phyloP scores from a whole-genome alignment of 2,797 vertebrate genomes.

The Pipistrellus pipistrellus region DNA sequence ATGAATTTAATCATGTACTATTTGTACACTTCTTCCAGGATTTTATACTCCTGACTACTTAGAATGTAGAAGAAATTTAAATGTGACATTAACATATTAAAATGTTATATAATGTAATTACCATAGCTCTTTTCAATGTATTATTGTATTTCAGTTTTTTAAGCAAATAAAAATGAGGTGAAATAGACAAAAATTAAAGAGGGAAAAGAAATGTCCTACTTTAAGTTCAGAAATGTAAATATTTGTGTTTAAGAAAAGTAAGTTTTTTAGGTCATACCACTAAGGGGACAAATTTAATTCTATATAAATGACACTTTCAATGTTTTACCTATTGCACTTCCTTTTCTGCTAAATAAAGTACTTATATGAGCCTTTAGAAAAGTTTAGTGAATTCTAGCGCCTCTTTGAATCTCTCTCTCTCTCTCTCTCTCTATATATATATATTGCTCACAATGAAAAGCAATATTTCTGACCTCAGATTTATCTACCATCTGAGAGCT shows the following conservation, averaged over 20 bases:
- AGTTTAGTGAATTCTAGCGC: neutral
- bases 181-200: neutral
- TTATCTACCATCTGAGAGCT: too few species aligned
- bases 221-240: neutral
- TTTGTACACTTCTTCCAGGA: neutral
- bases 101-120: neutral
- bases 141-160: neutral
- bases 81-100: neutral
- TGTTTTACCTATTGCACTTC: neutral
- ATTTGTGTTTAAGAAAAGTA: neutral
- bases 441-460: too few species aligned
- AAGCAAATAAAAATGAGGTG: neutral
- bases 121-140: neutral
- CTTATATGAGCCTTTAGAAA: neutral
- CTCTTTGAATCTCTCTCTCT: neutral
- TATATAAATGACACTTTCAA: neutral
- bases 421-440: too few species aligned
- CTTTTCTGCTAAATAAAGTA: neutral
- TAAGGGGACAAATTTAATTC: neutral
- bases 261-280: neutral
- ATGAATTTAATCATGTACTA: neutral
- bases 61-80: neutral
- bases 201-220: neutral
- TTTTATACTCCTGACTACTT: neutral
- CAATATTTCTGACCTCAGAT: too few species aligned